These are phyloP conservation scores for Zosterops borbonicus DNA, from an alignment of 2,113 vertebrate genomes.

Conservation along the genomic window DNA sequence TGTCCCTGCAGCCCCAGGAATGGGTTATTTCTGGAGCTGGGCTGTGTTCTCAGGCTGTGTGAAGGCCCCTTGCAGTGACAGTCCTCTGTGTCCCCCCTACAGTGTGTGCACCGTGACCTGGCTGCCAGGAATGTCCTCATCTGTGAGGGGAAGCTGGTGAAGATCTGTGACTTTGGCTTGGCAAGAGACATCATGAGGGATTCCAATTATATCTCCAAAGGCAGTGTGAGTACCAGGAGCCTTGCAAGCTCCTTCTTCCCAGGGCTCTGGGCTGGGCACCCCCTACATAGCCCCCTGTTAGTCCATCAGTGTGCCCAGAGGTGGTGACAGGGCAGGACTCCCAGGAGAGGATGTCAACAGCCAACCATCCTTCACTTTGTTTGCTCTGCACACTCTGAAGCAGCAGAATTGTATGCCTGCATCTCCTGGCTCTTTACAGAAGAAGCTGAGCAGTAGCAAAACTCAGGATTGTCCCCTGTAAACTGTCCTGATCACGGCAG, in stretches of 20 bases:
- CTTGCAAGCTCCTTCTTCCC: background rate
- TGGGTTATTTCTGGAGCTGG: background rate
- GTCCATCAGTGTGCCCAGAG: background rate
- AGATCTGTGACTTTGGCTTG: constrained; percentile 98
- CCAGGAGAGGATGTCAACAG: background rate
- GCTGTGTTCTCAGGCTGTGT: background rate
- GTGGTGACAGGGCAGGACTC: background rate
- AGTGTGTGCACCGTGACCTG: constrained; percentile 98
- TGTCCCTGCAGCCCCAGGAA: background rate
- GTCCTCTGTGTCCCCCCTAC: background rate
- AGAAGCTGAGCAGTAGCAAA: background rate
- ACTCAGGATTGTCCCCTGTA: background rate
- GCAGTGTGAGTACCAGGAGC: constrained; percentile 84
- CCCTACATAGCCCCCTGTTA: fast-evolving
- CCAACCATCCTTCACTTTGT: background rate
- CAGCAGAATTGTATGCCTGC: background rate
- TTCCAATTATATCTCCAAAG: constrained; percentile 98
- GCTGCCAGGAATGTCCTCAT: constrained; percentile 96
- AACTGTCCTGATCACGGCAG: background rate
- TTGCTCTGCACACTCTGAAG: background rate
- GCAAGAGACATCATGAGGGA: constrained; percentile 98
- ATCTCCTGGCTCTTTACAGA: background rate
- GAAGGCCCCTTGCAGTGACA: fast-evolving
- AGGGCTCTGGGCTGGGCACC: background rate
- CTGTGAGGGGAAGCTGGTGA: constrained; percentile 96